These are phyloP conservation scores for Latrodectus geometricus DNA, from an alignment of 1,140 invertebrate genomes.

Conservation along the genomic window DNA sequence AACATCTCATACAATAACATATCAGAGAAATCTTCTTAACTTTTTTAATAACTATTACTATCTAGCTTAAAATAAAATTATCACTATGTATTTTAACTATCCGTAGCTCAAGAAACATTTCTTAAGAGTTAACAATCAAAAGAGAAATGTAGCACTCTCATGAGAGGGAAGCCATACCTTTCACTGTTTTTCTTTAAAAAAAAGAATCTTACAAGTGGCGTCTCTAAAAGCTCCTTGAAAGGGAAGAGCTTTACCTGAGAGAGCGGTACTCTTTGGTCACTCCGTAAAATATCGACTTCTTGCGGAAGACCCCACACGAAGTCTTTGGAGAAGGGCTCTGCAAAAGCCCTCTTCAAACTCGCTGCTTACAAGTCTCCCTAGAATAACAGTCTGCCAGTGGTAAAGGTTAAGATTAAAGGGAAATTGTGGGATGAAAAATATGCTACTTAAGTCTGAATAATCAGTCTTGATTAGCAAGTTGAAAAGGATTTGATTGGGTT, in stretches of 20 bases:
- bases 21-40: too few relatives aligned
- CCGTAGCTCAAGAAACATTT: too few relatives aligned
- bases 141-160: too few relatives aligned
- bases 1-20: too few relatives aligned
- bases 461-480: not conserved
- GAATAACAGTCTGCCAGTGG: not conserved
- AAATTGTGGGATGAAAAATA: slow-evolving; percentile 33
- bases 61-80: too few relatives aligned
- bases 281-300: slow-evolving; percentile 2
- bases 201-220: slow-evolving; percentile 21
- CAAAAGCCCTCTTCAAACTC: slow-evolving; percentile 1
- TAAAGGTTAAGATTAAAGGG: slow-evolving; percentile 19
- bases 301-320: slow-evolving; percentile 31
- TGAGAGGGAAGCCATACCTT: slow-evolving; percentile 2
- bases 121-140: too few relatives aligned
- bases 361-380: slow-evolving; percentile 30
- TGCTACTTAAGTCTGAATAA: slow-evolving; percentile 40
- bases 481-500: slow-evolving; percentile 25
- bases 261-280: slow-evolving; percentile 40
- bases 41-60: too few relatives aligned
- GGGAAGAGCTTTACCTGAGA: slow-evolving; percentile 8
- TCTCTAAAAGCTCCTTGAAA: slow-evolving; percentile 14
- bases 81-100: too few relatives aligned
- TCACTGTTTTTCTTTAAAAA: slow-evolving; percentile 10
- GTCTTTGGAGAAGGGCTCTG: not conserved